phyloP scores from a whole-genome alignment of 2,113 vertebrate species.

The Leptobrachium ailaonicum region DNA sequence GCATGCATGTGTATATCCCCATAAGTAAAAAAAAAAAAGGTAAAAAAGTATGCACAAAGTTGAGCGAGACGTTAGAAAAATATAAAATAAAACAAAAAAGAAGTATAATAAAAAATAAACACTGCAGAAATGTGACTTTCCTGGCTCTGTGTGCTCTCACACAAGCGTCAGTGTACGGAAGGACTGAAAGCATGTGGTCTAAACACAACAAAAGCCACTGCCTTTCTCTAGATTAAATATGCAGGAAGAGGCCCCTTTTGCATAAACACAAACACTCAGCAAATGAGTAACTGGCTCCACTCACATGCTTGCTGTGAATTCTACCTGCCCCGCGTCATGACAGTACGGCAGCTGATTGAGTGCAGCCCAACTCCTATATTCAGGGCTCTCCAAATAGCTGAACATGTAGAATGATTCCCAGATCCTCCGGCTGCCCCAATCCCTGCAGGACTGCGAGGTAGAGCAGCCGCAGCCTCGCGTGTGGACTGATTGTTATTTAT shows the following conservation, averaged over 20 bases:
- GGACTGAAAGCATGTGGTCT: conserved; percentile 92
- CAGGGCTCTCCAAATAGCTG: too few species aligned
- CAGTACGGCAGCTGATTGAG: conserved; percentile 46
- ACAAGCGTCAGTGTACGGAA: conserved; percentile 75
- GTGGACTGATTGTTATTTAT: too few species aligned
- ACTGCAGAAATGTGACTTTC: conserved; percentile 65
- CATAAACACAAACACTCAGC: conserved; percentile 98
- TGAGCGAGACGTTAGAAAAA: conserved; percentile 62
- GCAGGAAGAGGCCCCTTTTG: conserved; percentile 95
- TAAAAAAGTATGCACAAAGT: conserved; percentile 60
- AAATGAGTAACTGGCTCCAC: conserved; percentile 88
- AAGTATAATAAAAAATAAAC: conserved; percentile 21
- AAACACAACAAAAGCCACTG: conserved; percentile 96
- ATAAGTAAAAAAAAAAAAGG: conserved; percentile 48
- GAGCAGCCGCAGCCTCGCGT: not conserved
- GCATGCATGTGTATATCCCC: conserved; percentile 61
- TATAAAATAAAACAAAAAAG: not conserved
- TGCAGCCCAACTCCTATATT: not conserved
- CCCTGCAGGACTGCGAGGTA: conserved; percentile 39
- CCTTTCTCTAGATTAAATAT: conserved; percentile 93
- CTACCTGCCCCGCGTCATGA: conserved; percentile 84
- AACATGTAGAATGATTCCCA: not conserved
- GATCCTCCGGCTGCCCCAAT: not conserved
- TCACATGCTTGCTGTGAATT: conserved; percentile 82
- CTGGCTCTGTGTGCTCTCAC: conserved; percentile 64